Base-by-base conservation (phyloP, 2,797 vertebrate genomes). In the Lacerta agilis region DNA sequence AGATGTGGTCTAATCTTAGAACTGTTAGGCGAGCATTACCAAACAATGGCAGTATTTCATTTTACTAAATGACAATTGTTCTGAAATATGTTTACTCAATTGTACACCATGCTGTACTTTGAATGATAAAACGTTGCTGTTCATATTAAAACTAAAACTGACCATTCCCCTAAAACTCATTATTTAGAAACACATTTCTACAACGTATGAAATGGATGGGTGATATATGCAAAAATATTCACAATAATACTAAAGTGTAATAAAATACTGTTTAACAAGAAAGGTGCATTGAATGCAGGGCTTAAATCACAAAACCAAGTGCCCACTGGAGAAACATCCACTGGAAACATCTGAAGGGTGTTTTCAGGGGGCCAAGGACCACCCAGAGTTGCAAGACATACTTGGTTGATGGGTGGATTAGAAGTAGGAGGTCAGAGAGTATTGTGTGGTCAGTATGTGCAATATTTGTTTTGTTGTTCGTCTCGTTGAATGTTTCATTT, bases 11-110 rank as follows among this genome's bases (percentile, higher is more conserved):
- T 96, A 96, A 97, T 97, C 96, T 96, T 94, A 92, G 90, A 95
- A 87, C 94, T 97, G 95, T 96, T 97, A 97, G 95, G 92, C 89
- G 95, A 86, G 89, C 96, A 97, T 96, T 96, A 96, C 93, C 91
- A 96, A 97, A 97, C 94, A 97, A 96, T 93, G 88, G 89, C 95
- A 38, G 79, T 92, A 91, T 95, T 95, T 97, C 96, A 95, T 96
- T 97, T 97, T 95, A 94, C 94, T 96, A 96, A 96, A 95, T 87
- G 87, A 83, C 79, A 20, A 93, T 93, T 93, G 86, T 94, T 83
- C 73, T 93, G 90, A 95, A 96, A 92, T 95, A 82, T 77, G 85
- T 11, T 94, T 92, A 95, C 81, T 90, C 86, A 94, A 87, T 95
- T 96, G 95, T 81, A 85, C 55, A 83, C 83, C 73, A 95, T 87